Evolutionary conservation across 2,797 vertebrate species (phyloP).

Genomic region (Heliangelus exortis): DNA sequence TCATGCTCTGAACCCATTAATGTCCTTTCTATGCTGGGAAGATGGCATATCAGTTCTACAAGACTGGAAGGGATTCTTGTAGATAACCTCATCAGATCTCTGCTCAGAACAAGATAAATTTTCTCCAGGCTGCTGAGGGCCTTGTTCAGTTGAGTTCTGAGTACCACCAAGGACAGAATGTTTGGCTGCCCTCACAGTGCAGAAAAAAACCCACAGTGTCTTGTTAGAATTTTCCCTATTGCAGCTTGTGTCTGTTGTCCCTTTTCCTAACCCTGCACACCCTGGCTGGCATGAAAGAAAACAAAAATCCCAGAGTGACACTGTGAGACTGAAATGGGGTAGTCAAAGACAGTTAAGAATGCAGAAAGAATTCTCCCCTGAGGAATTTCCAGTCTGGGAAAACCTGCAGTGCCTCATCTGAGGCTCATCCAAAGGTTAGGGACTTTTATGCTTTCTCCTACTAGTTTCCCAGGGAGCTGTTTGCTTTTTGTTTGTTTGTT

Average conservation of each 20-base stretch:
- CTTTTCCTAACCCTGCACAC: background rate
- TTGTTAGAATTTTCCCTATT: background rate
- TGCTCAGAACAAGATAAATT: background rate
- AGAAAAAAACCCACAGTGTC: background rate
- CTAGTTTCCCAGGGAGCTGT: conserved; percentile 24
- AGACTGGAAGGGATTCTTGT: background rate
- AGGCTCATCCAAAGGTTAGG: background rate
- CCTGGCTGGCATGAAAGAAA: background rate
- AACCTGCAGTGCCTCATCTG: background rate
- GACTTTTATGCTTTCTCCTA: background rate
- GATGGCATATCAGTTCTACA: background rate
- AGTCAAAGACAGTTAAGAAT: background rate
- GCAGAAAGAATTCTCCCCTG: background rate
- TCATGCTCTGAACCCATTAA: background rate
- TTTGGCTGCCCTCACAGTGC: fast-evolving
- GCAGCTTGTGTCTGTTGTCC: background rate
- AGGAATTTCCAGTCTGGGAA: conserved; percentile 2
- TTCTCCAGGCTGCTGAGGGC: background rate
- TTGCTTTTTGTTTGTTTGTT: background rate
- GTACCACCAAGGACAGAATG: background rate
- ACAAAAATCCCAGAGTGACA: background rate
- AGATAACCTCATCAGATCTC: background rate
- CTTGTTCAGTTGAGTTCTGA: background rate
- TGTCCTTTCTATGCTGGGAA: background rate
- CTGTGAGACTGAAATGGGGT: background rate